These are phyloP conservation scores for Mythimna vitellina DNA, from an alignment of 2,888 invertebrate species.

Conservation along the genomic window DNA sequence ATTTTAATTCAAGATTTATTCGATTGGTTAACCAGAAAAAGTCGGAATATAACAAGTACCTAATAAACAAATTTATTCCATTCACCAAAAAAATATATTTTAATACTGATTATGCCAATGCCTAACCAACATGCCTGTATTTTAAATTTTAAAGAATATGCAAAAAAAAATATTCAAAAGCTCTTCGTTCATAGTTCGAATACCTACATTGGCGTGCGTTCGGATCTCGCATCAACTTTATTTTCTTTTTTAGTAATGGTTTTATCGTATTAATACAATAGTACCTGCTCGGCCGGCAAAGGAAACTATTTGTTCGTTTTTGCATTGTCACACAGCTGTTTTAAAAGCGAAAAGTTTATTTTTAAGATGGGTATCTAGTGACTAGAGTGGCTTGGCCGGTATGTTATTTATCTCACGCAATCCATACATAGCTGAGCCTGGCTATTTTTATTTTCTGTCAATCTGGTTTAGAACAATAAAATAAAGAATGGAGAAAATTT, in stretches of 20 bases:
- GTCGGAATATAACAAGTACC: background rate
- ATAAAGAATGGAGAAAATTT: background rate
- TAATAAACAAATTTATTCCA: no score
- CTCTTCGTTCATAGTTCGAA: slow-evolving; percentile 35
- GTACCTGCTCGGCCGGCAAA: slow-evolving; percentile 68
- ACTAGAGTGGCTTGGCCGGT: slow-evolving; percentile 52
- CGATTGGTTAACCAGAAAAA: background rate
- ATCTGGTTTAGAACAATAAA: slow-evolving; percentile 10
- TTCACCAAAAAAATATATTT: background rate
- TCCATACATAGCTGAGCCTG: slow-evolving; percentile 42
- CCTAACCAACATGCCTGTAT: no score
- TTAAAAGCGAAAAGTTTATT: slow-evolving; percentile 69
- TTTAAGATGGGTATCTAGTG: slow-evolving; percentile 69
- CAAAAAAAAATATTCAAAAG: slow-evolving; percentile 33
- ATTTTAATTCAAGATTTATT: background rate
- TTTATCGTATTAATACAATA: slow-evolving; percentile 81
- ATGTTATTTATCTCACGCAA: slow-evolving; percentile 63
- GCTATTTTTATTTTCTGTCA: slow-evolving; percentile 34
- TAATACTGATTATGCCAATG: background rate
- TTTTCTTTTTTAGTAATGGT: slow-evolving; percentile 71
- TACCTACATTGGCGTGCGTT: slow-evolving; percentile 55
- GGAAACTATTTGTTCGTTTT: slow-evolving; percentile 65
- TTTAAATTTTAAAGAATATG: background rate
- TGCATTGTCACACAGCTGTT: slow-evolving; percentile 71
- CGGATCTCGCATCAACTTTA: slow-evolving; percentile 66